Evolutionary conservation across 2,888 invertebrate genomes (phyloP).

Genomic region (Zygaena filipendulae): DNA sequence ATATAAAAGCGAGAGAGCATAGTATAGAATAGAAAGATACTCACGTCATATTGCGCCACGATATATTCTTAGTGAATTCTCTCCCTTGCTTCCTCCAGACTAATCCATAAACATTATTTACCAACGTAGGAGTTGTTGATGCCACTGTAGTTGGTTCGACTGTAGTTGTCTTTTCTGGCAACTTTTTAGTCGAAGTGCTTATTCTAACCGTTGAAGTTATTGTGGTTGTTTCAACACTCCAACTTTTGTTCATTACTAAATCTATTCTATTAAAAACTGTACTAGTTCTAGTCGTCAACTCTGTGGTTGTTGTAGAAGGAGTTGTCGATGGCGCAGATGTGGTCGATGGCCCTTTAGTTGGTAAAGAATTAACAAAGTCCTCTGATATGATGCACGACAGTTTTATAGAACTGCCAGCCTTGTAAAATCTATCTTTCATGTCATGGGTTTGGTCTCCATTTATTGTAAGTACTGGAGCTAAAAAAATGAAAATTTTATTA

Average conservation of each 20-base stretch:
- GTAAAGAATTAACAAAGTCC: constrained; percentile 36
- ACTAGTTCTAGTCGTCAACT: constrained; percentile 51
- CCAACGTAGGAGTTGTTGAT: constrained; percentile 32
- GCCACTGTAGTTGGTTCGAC: constrained; percentile 28
- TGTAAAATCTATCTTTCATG: constrained; percentile 77
- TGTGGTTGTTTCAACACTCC: constrained; percentile 61
- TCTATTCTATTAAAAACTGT: constrained; percentile 61
- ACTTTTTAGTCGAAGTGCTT: constrained; percentile 45
- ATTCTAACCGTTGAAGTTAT: constrained; percentile 53
- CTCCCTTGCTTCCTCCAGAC: constrained; percentile 61
- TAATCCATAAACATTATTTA: constrained; percentile 57
- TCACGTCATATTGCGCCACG: constrained; percentile 59
- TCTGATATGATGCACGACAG: constrained; percentile 70
- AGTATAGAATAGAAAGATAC: too few species aligned
- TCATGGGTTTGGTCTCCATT: constrained; percentile 77
- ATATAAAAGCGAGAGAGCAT: too few species aligned
- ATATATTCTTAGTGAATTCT: constrained; percentile 43
- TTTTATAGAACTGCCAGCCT: constrained; percentile 79
- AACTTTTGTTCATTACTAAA: constrained; percentile 61
- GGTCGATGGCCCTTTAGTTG: constrained; percentile 33
- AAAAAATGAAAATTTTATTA: too few species aligned
- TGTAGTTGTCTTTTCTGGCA: constrained; percentile 31
- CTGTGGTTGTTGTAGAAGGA: constrained; percentile 32
- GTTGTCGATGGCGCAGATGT: constrained; percentile 30
- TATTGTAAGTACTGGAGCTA: constrained; percentile 78